Conservation (phyloP, 37 sponge, comb jelly and placozoan species). For the Cliona cf. orientalis region DNA sequence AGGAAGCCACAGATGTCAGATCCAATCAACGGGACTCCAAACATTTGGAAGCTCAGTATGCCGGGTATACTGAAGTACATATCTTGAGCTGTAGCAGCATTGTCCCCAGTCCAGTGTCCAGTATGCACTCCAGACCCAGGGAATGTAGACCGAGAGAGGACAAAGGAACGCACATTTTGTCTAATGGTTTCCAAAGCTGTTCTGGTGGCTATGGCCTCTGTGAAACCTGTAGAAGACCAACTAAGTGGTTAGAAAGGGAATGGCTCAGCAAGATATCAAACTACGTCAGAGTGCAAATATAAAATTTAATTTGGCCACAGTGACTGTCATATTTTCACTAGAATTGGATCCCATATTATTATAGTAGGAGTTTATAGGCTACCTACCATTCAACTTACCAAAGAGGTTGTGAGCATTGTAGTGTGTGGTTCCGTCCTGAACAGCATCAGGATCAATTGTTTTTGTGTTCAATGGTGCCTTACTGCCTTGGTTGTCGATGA, state of each 20-base stretch:
- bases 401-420: conserved; percentile 92
- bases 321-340: not conserved
- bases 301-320: not conserved
- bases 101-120: conserved; percentile 96
- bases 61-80: conserved; percentile 80
- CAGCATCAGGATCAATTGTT: conserved; percentile 81
- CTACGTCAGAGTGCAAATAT: not conserved
- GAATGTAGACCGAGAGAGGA: conserved; percentile 85
- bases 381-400: conserved; percentile 42
- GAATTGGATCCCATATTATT: not conserved
- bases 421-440: conserved; percentile 56
- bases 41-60: conserved; percentile 91
- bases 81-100: conserved; percentile 75
- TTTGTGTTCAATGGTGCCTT: conserved; percentile 71
- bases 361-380: not conserved
- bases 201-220: conserved; percentile 81
- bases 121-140: conserved; percentile 84
- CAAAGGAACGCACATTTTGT: conserved; percentile 67
- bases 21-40: conserved; percentile 89
- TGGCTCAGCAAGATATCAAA: too few species aligned
- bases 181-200: conserved; percentile 54
- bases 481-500: conserved; percentile 58
- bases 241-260: conserved; percentile 1
- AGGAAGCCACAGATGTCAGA: conserved; percentile 91
- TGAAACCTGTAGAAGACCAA: conserved; percentile 56